A percentile compares a stretch with the other conserved stretches of the same genome.
These are phyloP conservation scores for Acrocyrtus sp. DNA, from an alignment of 2,888 invertebrate species.

Conservation along the genomic window DNA sequence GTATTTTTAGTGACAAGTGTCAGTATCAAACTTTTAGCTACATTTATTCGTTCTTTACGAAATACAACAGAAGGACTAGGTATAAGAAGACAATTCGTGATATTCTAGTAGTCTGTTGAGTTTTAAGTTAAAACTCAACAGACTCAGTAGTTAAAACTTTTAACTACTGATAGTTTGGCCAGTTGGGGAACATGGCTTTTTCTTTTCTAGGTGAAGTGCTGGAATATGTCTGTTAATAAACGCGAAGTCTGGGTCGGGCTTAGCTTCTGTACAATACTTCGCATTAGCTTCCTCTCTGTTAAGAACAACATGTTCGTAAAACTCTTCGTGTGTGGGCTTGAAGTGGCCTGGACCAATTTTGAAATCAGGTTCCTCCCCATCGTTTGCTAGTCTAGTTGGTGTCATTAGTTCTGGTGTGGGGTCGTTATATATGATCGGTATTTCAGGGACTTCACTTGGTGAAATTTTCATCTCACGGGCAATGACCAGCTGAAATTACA, in stretches of 20 bases:
- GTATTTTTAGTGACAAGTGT: too few species aligned
- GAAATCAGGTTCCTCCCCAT: slow-evolving; percentile 52
- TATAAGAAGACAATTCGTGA: too few species aligned
- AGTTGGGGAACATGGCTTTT: not conserved
- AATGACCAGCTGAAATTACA: slow-evolving; percentile 40
- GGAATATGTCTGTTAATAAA: slow-evolving; percentile 27
- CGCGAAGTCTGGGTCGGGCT: slow-evolving; percentile 23
- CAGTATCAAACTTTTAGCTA: too few species aligned
- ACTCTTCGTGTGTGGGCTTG: slow-evolving; percentile 18
- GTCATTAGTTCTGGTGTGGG: slow-evolving; percentile 24
- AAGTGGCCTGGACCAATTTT: slow-evolving; percentile 47
- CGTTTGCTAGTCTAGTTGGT: slow-evolving; percentile 34
- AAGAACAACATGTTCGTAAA: slow-evolving; percentile 50
- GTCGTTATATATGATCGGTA: slow-evolving; percentile 33
- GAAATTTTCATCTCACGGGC: slow-evolving; percentile 38
- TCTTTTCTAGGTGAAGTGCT: slow-evolving; percentile 20
- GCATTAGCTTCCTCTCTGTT: slow-evolving; percentile 42
- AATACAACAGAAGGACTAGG: too few species aligned
- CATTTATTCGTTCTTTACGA: too few species aligned
- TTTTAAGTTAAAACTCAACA: too few species aligned
- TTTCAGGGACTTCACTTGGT: slow-evolving; percentile 29
- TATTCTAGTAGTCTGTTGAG: too few species aligned
- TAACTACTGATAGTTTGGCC: too few species aligned
- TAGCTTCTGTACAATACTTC: slow-evolving; percentile 22
- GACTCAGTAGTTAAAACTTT: too few species aligned